phyloP scores from a whole-genome alignment of 2,888 invertebrate species.

The Diarsia dahlii region DNA sequence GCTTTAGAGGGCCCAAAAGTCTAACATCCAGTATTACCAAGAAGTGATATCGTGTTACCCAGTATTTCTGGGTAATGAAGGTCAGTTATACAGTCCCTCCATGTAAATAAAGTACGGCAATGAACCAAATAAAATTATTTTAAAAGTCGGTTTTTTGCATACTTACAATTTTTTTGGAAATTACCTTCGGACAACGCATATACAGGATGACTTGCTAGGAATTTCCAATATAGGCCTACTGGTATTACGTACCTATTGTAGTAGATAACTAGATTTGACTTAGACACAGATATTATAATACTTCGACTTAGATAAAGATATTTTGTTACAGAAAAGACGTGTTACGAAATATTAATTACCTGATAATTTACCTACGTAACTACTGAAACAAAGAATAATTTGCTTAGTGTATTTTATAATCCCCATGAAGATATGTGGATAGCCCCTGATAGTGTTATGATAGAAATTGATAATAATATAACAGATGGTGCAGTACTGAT shows the following conservation, averaged over 20 bases:
- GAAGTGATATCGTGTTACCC: background rate
- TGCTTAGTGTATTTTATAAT: conserved; percentile 17
- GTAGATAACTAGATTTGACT: conserved; percentile 6
- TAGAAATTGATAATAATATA: conserved; percentile 15
- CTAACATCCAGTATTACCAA: background rate
- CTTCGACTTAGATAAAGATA: background rate
- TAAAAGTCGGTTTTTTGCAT: background rate
- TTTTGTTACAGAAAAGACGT: conserved; percentile 10
- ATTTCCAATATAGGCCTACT: background rate
- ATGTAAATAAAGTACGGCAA: background rate
- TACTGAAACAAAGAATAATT: conserved; percentile 23
- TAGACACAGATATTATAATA: conserved; percentile 1
- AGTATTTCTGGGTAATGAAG: background rate
- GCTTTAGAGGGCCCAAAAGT: background rate
- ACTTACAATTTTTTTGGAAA: background rate
- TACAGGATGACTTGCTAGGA: background rate
- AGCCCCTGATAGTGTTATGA: conserved; percentile 7
- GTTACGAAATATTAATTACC: conserved; percentile 16
- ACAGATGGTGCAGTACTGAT: conserved; percentile 13
- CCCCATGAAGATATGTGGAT: conserved; percentile 19
- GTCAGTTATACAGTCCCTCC: background rate
- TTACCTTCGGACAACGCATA: background rate
- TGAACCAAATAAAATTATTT: background rate
- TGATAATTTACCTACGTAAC: conserved; percentile 3
- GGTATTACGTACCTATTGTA: background rate